Base-by-base conservation (phyloP, 2,113 vertebrate genomes). In the Hippocampus guttulatus region DNA sequence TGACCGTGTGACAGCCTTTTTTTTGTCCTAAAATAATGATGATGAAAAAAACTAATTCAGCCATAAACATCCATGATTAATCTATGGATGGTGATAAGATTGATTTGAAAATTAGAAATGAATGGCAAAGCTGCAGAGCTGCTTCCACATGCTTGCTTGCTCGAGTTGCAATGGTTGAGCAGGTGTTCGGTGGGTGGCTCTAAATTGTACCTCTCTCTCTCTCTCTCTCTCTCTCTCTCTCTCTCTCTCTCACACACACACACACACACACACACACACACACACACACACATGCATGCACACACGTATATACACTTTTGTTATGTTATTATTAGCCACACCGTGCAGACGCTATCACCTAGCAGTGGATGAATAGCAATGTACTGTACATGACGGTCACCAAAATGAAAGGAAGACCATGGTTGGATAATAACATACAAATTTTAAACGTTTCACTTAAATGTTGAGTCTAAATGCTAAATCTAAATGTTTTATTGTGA, bases 261-360 rank as follows among this genome's bases (percentile, higher is more conserved):
- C 67, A 54, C 45, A 40, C 47, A 21, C 16, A 54, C 18, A 2
- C 27, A 57, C 40, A 25, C 54, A 9, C 30, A 30, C 60, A 27
- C 33, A 25, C 58, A 57, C 40, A 25, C 54, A 9, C 30, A 30
- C 60, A 27, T 25, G 21, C 3, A 30, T n/a, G n/a, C 30, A 30
- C 30, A 30, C 30, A 30, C 40, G n/a, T n/a, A 38, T 38, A 38
- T 38, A 38, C 58, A 65, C 60, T 55, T 7, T 25, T 68, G 47
- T 40, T 64, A 3, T n/a, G 16, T 54, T 33, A 54, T 54, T 68
- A 66, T 64, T 64, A 38, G 61, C 61, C 14, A 12, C 61, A 47
- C 64, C 68, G 3, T 33, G 20, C 2, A 49, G 15, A 78, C 21
- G 45, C 49, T 75, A 75, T 69, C 71, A 51, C 33, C 82, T 67